Evolutionary conservation across 1,140 invertebrate genomes (phyloP), one percentile per base, ranked within the genome.

Genomic region (Tigriopus japonicus): DNA sequence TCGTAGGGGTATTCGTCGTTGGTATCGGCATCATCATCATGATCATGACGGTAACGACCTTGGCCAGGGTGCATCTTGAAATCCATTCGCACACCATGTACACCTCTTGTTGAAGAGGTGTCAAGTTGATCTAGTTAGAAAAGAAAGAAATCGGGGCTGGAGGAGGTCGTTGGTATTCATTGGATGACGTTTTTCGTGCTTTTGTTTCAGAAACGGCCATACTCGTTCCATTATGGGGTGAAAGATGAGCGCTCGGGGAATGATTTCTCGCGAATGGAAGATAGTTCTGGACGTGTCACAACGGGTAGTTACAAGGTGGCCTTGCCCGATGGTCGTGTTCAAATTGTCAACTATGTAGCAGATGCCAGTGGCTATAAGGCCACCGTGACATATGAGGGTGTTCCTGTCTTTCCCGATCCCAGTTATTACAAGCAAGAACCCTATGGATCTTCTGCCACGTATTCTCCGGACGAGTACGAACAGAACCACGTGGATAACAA

Each of bases 221-320:
- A 61, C 28, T 61, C 59, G 23, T 61, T 61, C 52, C 52, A 23
- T 49, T 61, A 61, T 61, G 59, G 43, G 13, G 49, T 61, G 2
- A 61, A 61, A 51, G 59, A 61, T 42, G 59, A 61, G 51, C 24
- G 23, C 19, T 51, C 42, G 40, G 59, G 59, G n/a, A 51, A 23
- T 9, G 51, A 61, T 21, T 61, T 56, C 35, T 56, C 15, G 49
- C 55, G 55, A 28, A 9, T 41, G 2, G 55, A 58, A 23, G 55
- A 58, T 14, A 41, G 24, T 19, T 54, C n/a, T 5, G 59, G 59
- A 17, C 28, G 15, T 21, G 59, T 61, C 15, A 61, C 59, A 12
- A 56, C 19, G 40, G 59, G 59, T 40, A 24, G 23, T 28, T 61
- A 61, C 49, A 61, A 56, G 23, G 59, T 61, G 23, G 59, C 59